Conservation (phyloP, 2,888 invertebrate genomes). For the Alentia gelatinosa region DNA sequence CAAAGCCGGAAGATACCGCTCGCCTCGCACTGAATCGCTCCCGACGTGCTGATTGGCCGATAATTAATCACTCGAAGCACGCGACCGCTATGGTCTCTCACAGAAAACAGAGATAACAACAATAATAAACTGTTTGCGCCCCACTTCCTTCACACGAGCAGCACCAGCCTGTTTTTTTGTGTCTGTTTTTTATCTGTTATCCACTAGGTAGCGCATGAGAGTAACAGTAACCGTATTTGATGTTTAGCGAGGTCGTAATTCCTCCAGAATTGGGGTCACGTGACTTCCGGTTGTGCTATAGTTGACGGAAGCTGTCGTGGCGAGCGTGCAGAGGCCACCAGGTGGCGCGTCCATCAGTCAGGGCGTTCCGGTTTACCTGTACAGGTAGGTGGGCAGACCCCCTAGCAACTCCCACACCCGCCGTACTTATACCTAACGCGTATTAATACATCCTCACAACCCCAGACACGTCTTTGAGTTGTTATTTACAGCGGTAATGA, state of each 20-base stretch:
- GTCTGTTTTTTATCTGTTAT: neutral
- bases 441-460: too few relatives aligned
- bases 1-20: neutral
- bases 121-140: neutral
- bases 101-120: neutral
- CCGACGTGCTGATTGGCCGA: neutral
- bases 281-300: neutral
- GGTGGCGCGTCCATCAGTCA: neutral
- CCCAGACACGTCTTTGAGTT: too few relatives aligned
- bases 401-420: too few relatives aligned
- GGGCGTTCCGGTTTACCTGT: neutral
- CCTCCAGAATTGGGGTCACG: neutral
- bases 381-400: neutral
- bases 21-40: neutral
- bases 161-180: neutral
- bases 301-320: neutral
- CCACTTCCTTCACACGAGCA: neutral
- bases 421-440: too few relatives aligned
- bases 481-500: too few relatives aligned
- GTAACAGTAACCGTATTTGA: neutral
- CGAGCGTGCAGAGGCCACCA: neutral
- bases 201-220: neutral
- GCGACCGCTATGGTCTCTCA: neutral
- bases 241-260: slow-evolving; percentile 9
- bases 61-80: neutral